These are phyloP conservation scores for Gastrophryne carolinensis DNA, from an alignment of 2,797 vertebrate genomes.

Conservation along the genomic window DNA sequence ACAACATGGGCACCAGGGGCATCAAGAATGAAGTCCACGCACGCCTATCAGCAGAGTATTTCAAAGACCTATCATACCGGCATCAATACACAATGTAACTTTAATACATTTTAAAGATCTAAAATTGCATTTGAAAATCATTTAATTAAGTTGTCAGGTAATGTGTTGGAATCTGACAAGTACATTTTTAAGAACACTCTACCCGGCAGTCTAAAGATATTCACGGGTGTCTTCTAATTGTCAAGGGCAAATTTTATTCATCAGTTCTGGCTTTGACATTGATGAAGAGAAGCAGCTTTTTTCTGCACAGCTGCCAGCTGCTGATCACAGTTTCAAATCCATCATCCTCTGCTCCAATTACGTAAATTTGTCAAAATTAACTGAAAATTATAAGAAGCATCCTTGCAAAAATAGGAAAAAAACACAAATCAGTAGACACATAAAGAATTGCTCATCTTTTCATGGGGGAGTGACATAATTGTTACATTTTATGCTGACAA, in stretches of 20 bases:
- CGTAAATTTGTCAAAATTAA: conserved; percentile 86
- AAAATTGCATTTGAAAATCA: conserved; percentile 80
- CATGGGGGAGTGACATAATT: conserved; percentile 66
- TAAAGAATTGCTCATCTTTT: conserved; percentile 75
- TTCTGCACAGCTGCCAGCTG: conserved; percentile 82
- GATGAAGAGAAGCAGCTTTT: conserved; percentile 83
- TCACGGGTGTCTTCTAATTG: conserved; percentile 83
- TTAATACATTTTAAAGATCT: conserved; percentile 82
- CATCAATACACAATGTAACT: conserved; percentile 77
- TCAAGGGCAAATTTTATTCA: conserved; percentile 82
- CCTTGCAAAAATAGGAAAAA: conserved; percentile 82
- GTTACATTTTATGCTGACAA: conserved; percentile 49
- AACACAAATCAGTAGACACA: conserved; percentile 72
- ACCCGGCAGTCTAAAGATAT: conserved; percentile 79
- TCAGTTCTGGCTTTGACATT: conserved; percentile 81
- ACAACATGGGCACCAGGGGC: conserved; percentile 57
- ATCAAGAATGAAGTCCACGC: conserved; percentile 54
- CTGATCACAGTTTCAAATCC: conserved; percentile 82
- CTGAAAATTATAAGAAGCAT: conserved; percentile 81
- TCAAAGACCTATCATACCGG: conserved; percentile 69
- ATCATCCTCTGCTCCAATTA: conserved; percentile 83
- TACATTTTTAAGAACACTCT: conserved; percentile 81
- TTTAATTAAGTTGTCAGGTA: conserved; percentile 84
- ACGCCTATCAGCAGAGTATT: conserved; percentile 61
- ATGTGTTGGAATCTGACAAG: conserved; percentile 79